Evolutionary conservation across 2,888 invertebrate genomes (phyloP), one percentile per base, ranked within the genome.

Genomic region (Spialia ferax): DNA sequence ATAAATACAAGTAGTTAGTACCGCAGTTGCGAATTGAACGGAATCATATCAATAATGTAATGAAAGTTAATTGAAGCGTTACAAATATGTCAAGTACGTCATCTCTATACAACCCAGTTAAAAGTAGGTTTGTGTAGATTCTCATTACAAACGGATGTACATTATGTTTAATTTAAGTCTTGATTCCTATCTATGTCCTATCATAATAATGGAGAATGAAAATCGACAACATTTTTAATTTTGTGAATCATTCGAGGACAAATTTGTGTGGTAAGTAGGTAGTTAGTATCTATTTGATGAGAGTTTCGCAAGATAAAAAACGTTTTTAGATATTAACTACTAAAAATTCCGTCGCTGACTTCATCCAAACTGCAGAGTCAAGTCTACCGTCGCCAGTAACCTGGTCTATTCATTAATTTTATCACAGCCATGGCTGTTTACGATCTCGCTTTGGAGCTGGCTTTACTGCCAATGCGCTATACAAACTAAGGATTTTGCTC

Each of bases 391-490:
- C 70, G 71, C 73, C 63, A 71, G 67, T 63, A 18, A 68, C 73
- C 70, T 71, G 69, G 69, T 69, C 70, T 72, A 71, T 75, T 82
- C 82, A 83, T 85, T 86, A 84, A 85, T 81, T 83, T 80, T 81
- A 80, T 77, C 82, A 79, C 75, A 73, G 80, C 79, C 75, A 74
- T 80, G 79, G 77, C 81, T 83, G 81, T 89, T 89, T 90, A 89
- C 83, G 88, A 88, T 83, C 84, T 79, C 79, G 73, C n/a, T n/a
- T n/a, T n/a, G n/a, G n/a, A n/a, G n/a, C 79, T 79, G 79, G 80
- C 80, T 84, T 88, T 85, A 85, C 83, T 79, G 78, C 80, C 76
- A 88, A 85, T 82, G 82, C 81, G 82, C 87, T 87, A 84, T 77
- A 81, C 81, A n/a, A n/a, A n/a, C n/a, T n/a, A n/a, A n/a, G n/a